These are phyloP conservation scores for Toxotes lorentzi DNA, from an alignment of 2,797 vertebrate genomes.

Conservation along the genomic window DNA sequence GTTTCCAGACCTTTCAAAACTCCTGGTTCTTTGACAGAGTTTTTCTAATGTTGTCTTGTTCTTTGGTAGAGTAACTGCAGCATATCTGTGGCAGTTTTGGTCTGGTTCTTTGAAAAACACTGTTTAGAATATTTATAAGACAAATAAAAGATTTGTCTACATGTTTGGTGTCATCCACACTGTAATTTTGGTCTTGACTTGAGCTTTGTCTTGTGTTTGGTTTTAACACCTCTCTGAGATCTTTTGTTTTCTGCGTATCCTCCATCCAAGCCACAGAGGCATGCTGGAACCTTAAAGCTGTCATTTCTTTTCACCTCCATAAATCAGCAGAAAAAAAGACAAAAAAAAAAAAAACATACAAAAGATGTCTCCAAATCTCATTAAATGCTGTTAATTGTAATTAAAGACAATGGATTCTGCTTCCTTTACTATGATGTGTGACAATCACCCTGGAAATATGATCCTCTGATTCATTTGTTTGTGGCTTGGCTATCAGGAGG, in stretches of 20 bases:
- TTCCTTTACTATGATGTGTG: slow-evolving; percentile 4
- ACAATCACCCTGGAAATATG: slow-evolving; percentile 26
- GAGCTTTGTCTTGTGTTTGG: slow-evolving; percentile 27
- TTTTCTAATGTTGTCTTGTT: not conserved
- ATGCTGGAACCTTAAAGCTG: slow-evolving; percentile 12
- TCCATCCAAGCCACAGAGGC: slow-evolving; percentile 32
- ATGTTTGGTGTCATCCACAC: not conserved
- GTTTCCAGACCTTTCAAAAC: not conserved
- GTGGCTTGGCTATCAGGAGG: slow-evolving; percentile 29
- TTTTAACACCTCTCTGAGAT: slow-evolving; percentile 30
- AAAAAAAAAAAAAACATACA: not conserved
- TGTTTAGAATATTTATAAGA: not conserved
- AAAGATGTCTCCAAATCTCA: slow-evolving; percentile 1
- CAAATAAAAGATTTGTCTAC: slow-evolving; percentile 13
- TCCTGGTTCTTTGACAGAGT: not conserved
- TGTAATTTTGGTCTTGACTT: slow-evolving; percentile 24
- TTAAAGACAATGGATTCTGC: slow-evolving; percentile 20
- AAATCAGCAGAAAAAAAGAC: slow-evolving; percentile 28
- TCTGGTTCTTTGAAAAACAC: not conserved
- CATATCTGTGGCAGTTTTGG: not conserved
- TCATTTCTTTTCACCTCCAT: slow-evolving; percentile 33
- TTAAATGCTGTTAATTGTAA: not conserved
- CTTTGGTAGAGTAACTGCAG: not conserved
- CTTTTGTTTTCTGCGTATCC: slow-evolving; percentile 24
- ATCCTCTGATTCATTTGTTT: slow-evolving; percentile 37